Percentiles rank a stretch among this genome's conserved stretches.
Evolutionary conservation across 1,140 invertebrate genomes (phyloP).

Genomic region (Philopotamus ludificatus): DNA sequence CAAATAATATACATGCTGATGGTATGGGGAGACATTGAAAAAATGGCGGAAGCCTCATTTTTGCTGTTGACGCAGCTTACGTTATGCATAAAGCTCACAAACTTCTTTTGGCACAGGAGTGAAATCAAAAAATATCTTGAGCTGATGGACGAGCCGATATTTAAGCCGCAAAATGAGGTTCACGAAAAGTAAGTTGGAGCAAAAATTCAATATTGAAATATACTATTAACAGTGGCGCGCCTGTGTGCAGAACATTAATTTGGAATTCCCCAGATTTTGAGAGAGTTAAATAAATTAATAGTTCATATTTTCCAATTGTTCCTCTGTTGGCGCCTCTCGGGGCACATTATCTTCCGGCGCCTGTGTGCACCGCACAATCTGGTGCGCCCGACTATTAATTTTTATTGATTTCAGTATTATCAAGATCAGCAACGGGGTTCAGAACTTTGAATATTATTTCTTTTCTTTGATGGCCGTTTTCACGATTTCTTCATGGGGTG

Average conservation of each 20-base stretch:
- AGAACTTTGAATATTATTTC: conserved; percentile 31
- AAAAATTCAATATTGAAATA: neutral
- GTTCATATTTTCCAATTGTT: too few relatives aligned
- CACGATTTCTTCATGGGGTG: conserved; percentile 35
- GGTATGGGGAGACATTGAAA: conserved; percentile 37
- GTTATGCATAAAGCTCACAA: conserved; percentile 31
- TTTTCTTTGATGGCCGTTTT: conserved; percentile 26
- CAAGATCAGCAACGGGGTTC: conserved; percentile 7
- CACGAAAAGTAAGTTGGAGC: conserved; percentile 26
- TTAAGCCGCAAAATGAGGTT: conserved; percentile 4
- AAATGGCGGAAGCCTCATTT: conserved; percentile 40
- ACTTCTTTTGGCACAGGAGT: conserved; percentile 24
- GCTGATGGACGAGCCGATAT: conserved; percentile 25
- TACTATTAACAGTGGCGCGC: neutral
- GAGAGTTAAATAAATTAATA: neutral
- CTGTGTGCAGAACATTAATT: too few relatives aligned
- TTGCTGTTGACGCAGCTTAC: conserved; percentile 37
- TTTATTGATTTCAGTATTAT: conserved; percentile 31
- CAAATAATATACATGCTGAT: conserved; percentile 36
- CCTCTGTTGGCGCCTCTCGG: too few relatives aligned
- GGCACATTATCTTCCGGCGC: too few relatives aligned
- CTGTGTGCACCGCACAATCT: too few relatives aligned
- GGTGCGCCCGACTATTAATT: neutral
- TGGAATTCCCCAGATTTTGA: too few relatives aligned
- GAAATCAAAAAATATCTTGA: conserved; percentile 12